phyloP scores from a whole-genome alignment of 2,797 vertebrate genomes.

The Eulemur mongoz region DNA sequence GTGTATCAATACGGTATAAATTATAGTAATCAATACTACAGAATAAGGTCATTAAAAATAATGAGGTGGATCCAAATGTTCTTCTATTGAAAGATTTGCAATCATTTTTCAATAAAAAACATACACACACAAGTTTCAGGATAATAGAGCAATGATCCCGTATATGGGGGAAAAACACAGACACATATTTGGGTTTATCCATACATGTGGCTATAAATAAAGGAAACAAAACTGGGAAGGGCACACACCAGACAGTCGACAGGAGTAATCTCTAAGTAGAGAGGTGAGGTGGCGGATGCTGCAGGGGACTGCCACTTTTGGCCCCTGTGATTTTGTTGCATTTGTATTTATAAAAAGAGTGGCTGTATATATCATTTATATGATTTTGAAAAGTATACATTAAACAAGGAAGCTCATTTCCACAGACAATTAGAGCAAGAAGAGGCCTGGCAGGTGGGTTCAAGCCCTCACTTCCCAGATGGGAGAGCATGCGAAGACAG shows the following conservation, averaged over 20 bases:
- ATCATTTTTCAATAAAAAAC: conserved; percentile 22
- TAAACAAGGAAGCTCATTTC: neutral
- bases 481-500: neutral
- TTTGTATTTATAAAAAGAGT: neutral
- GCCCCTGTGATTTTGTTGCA: neutral
- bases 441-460: neutral
- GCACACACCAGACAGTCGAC: neutral
- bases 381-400: neutral
- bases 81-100: neutral
- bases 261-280: neutral
- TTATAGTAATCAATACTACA: conserved; percentile 3
- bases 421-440: neutral
- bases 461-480: neutral
- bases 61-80: conserved; percentile 27
- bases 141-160: neutral
- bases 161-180: neutral
- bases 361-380: neutral
- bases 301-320: neutral
- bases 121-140: neutral
- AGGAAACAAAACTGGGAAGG: neutral
- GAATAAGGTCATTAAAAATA: conserved; percentile 47
- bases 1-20: conserved; percentile 12
- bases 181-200: neutral
- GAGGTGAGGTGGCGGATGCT: neutral
- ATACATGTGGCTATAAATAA: neutral